Conservation (phyloP, 2,797 vertebrate genomes). For the Pseudochaenichthys georgianus region DNA sequence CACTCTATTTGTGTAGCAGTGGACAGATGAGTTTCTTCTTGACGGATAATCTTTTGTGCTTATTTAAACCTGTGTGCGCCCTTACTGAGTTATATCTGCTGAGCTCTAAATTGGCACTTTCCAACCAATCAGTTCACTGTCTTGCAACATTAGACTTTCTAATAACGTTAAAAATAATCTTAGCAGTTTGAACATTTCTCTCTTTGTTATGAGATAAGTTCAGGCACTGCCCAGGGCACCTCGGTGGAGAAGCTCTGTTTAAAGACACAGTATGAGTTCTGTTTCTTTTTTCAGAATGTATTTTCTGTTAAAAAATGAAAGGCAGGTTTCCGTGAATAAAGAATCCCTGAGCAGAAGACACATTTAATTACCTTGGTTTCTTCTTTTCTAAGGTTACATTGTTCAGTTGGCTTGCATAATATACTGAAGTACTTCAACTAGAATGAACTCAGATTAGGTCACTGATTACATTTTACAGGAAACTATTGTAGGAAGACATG, state of each 20-base stretch:
- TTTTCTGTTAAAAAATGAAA: neutral
- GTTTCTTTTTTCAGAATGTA: slow-evolving; percentile 11
- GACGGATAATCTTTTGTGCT: slow-evolving; percentile 38
- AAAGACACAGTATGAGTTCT: slow-evolving; percentile 23
- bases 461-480: no score
- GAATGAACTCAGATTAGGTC: no score
- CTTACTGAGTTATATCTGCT: slow-evolving; percentile 41
- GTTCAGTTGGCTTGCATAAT: no score
- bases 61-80: slow-evolving; percentile 26
- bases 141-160: slow-evolving; percentile 37
- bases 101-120: slow-evolving; percentile 37
- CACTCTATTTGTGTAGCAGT: neutral
- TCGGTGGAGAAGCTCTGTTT: slow-evolving; percentile 10
- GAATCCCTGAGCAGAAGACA: no score
- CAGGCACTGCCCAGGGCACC: slow-evolving; percentile 25
- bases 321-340: no score
- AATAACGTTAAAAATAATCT: slow-evolving; percentile 57
- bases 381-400: no score
- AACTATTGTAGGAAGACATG: no score
- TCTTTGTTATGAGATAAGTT: slow-evolving; percentile 36
- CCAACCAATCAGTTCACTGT: slow-evolving; percentile 33
- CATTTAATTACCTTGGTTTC: no score
- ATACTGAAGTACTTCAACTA: no score
- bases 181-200: slow-evolving; percentile 28
- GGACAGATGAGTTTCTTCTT: slow-evolving; percentile 35